A percentile compares a stretch with the other conserved stretches of the same genome.
These are phyloP conservation scores for Proales similis DNA, from an alignment of 1,140 invertebrate species.

Conservation along the genomic window DNA sequence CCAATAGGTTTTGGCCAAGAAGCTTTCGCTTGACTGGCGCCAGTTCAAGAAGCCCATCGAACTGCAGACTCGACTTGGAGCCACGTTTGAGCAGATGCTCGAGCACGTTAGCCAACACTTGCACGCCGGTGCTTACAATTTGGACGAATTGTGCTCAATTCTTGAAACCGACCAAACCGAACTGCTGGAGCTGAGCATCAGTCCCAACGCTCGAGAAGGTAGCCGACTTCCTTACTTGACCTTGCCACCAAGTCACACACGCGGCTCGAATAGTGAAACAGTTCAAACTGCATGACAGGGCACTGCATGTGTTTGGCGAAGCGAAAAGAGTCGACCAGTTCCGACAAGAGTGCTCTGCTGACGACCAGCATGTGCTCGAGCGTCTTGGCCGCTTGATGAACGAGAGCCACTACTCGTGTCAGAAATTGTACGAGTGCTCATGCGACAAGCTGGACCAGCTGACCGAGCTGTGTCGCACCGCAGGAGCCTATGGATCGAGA, in stretches of 20 bases:
- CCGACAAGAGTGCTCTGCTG: conserved; percentile 59
- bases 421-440: conserved; percentile 83
- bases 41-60: conserved; percentile 61
- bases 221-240: too few relatives aligned
- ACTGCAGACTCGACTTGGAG: conserved; percentile 61
- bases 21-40: conserved; percentile 60
- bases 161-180: conserved; percentile 62
- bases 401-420: conserved; percentile 75
- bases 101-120: conserved; percentile 61
- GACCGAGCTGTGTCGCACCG: conserved; percentile 66
- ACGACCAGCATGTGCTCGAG: conserved; percentile 53
- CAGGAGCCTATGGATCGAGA: conserved; percentile 70
- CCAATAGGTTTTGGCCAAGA: conserved; percentile 64
- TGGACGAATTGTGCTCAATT: conserved; percentile 64
- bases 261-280: too few relatives aligned
- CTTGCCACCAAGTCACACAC: too few relatives aligned
- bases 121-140: conserved; percentile 65
- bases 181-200: conserved; percentile 62
- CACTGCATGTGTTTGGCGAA: conserved; percentile 75
- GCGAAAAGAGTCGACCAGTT: conserved; percentile 69
- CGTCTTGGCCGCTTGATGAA: conserved; percentile 76
- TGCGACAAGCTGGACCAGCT: conserved; percentile 77
- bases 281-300: conserved; percentile 54
- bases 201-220: conserved; percentile 62
- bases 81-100: conserved; percentile 64